phyloP scores from a whole-genome alignment of 2,888 invertebrate species.

The Stramonita haemastoma region DNA sequence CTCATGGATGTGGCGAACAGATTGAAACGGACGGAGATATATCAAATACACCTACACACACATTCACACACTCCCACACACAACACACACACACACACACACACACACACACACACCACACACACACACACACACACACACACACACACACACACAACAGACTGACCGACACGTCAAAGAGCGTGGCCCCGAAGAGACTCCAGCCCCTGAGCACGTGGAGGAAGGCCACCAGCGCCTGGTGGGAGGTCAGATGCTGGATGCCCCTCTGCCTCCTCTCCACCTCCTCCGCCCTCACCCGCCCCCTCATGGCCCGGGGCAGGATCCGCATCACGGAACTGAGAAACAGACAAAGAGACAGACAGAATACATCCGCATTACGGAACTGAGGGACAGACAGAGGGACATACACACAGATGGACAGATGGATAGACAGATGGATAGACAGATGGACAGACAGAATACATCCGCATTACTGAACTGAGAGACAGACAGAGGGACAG shows the following conservation, averaged over 20 bases:
- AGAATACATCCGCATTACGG: too few species aligned
- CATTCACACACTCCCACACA: too few species aligned
- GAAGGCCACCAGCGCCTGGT: constrained; percentile 9
- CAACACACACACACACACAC: not conserved
- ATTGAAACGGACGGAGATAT: too few species aligned
- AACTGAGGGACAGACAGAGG: not conserved
- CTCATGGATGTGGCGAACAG: too few species aligned
- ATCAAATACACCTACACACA: too few species aligned
- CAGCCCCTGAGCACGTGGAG: not conserved
- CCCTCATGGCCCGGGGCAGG: not conserved
- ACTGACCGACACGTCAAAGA: not conserved
- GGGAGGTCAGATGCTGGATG: not conserved
- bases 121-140: not conserved
- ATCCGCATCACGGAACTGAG: constrained; percentile 13
- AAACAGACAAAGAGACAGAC: too few species aligned
- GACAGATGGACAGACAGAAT: too few species aligned
- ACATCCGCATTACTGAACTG: too few species aligned
- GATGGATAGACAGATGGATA: too few species aligned
- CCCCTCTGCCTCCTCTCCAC: not conserved
- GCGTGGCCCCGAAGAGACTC: not conserved
- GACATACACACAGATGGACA: not conserved
- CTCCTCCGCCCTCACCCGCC: not conserved
- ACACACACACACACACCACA: not conserved
- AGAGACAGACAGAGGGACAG: too few species aligned
- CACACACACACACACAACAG: not conserved